Evolutionary conservation across 2,888 invertebrate genomes (phyloP), one percentile per base, ranked within the genome.

Genomic region (Brachypalpus laphriformis): DNA sequence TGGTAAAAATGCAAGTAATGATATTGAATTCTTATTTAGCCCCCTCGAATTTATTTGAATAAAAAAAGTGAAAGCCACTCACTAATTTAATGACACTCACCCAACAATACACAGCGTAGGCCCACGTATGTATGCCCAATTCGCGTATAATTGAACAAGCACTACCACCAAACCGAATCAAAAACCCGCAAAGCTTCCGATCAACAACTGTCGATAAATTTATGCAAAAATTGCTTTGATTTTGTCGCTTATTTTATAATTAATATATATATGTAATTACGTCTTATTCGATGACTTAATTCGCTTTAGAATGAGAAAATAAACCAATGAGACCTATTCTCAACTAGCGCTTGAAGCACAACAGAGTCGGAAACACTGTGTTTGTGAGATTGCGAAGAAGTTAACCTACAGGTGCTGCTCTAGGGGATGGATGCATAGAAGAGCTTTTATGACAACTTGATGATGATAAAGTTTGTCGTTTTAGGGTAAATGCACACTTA

Each of bases 51-150:
- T 16, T 9, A 54, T 54, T 28, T 49, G 2, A 51, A 14, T 14
- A 42, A 28, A 28, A 28, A 54, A 54, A 54, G 54, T 54, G 54
- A 54, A 54, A 54, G 54, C 54, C n/a, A 28, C 8, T 6, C 14
- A 28, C 25, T 28, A 54, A 54, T 54, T 54, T 54, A 54, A 31
- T 54, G 25, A 6, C 54, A 54, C 54, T 54, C 28, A 54, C 54
- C 54, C 28, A 28, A 54, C 28, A 18, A 22, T 25, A 8, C 0
- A 2, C 11, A 11, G 9, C 20, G 9, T 1, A 49, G 2, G 49
- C 25, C 25, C n/a, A 22, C 11, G 25, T 25, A 51, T 14, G n/a
- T 49, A 47, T 11, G 9, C 16, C 3, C n/a, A 28, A 11, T 16
- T 20, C 14, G 14, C 28, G 54, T 54, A 28, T n/a, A 51, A 51